Evolutionary conservation across 2,113 vertebrate genomes (phyloP).

Genomic region (Agapornis roseicollis): DNA sequence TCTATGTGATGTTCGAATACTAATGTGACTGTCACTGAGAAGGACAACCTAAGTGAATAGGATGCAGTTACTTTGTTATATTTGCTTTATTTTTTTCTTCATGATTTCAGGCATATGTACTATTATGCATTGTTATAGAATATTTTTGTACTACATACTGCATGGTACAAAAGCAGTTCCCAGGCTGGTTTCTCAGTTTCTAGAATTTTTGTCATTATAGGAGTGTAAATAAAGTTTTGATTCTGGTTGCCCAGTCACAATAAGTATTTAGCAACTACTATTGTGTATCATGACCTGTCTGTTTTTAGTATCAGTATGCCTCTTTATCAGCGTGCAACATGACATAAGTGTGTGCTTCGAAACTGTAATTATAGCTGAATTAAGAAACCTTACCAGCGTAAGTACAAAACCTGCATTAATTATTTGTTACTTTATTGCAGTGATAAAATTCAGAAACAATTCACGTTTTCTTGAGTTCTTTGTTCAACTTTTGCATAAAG

Average conservation of each 20-base stretch:
- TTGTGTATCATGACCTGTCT: background rate
- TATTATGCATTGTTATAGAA: background rate
- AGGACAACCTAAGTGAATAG: background rate
- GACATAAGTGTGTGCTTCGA: background rate
- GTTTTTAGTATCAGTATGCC: background rate
- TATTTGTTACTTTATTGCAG: slow-evolving; percentile 65
- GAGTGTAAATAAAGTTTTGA: background rate
- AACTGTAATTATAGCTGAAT: background rate
- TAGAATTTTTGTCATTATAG: background rate
- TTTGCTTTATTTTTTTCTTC: background rate
- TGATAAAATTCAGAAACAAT: slow-evolving; percentile 83
- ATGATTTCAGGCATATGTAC: background rate
- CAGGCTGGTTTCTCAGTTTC: background rate
- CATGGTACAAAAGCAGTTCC: background rate
- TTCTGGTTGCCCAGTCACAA: background rate
- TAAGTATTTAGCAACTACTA: background rate
- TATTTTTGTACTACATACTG: background rate
- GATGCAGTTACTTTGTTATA: background rate
- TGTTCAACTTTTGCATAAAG: slow-evolving; percentile 81
- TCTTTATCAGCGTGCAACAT: background rate
- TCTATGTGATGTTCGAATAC: background rate
- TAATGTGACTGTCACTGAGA: background rate
- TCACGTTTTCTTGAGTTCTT: slow-evolving; percentile 86
- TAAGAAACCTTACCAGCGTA: background rate
- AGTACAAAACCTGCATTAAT: background rate